Base-by-base conservation (phyloP, 2,888 invertebrate genomes). In the Nomada goodeniana region DNA sequence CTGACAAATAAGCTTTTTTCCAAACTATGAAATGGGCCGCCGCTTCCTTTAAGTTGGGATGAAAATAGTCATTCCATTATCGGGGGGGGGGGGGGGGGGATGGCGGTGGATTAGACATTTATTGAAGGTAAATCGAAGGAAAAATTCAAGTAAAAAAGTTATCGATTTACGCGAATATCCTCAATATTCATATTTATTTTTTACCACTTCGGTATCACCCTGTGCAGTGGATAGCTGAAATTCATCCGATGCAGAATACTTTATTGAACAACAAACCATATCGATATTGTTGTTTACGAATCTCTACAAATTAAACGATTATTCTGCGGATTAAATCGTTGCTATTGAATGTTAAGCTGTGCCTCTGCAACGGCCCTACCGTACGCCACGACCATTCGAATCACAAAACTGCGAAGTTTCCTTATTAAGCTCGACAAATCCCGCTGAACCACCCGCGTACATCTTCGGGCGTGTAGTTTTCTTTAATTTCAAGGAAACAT, bases 371-470 rank as follows among this genome's bases (percentile, higher is more conserved):
- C 29, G 0, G 20, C 13, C 15, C 29, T 47, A 52, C 2, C n/a
- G 0, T 52, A 50, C 59, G 23, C 72, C 59, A 23, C n/a, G 4
- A 23, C 63, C 44, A 64, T 72, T 64, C 44, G 64, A 76, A 64
- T 60, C 57, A 59, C 76, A 64, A 59, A 72, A 57, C 61, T 50
- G 9, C 72, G 64, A 76, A 72, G 76, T 76, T 72, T 76, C 59
- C 59, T 72, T 64, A 52, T 59, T 76, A 76, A 64, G 47, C 36
- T 20, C 10, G n/a, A 26, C 11, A 5, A 60, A 18, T 18, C 47
- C 20, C 13, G 20, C 13, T 9, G 11, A 23, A 68, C n/a, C 60
- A n/a, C n/a, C 15, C 23, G 64, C 59, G 23, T 47, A 23, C 23
- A 60, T 75, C 57, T 50, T 47, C 29, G 23, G 18, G 10, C 1